Evolutionary conservation across 2,113 vertebrate genomes (phyloP), one percentile per base, ranked within the genome.

Genomic region (Pygoscelis adeliae): DNA sequence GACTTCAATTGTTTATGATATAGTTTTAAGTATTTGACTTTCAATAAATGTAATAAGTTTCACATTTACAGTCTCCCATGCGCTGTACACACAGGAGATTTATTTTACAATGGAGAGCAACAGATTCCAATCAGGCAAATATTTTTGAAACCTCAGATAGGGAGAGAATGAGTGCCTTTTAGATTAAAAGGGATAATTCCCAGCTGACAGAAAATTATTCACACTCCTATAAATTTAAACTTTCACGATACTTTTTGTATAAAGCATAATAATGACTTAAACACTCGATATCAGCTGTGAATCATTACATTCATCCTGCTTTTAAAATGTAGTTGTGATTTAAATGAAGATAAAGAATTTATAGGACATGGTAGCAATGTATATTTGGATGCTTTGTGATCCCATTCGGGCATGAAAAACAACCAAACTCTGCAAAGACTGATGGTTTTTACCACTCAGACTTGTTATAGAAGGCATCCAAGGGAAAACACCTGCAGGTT

Each of bases 101-200:
- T 85, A 96, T 95, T 22, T 56, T 58, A 70, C 89, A 63, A 40
- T 22, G 9, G 81, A 83, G 78, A 77, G 87, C 74, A 94, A 74
- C 87, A 95, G 87, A 97, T 97, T 87, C 89, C 85, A 94, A 94
- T 91, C 87, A 93, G 90, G 89, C 44, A 38, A 30, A 46, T 32
- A 56, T 70, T 94, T 93, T 42, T 86, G 66, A 96, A 95, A 56
- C 77, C 91, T 90, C 59, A 55, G 94, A 77, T 72, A 69, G 22
- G 15, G 87, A 88, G 82, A 79, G 92, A 93, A 85, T 2, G 42
- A 91, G 62, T 34, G 65, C 36, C 90, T 90, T 87, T 78, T 62
- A 95, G 93, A 95, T 92, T 87, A 91, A 77, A 90, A 42, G 49
- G 84, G 93, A 97, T 96, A 94, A 94, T 89, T 77, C 87, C 74